Base-by-base conservation (phyloP, 2,888 invertebrate species). In the Rosalia funebris region DNA sequence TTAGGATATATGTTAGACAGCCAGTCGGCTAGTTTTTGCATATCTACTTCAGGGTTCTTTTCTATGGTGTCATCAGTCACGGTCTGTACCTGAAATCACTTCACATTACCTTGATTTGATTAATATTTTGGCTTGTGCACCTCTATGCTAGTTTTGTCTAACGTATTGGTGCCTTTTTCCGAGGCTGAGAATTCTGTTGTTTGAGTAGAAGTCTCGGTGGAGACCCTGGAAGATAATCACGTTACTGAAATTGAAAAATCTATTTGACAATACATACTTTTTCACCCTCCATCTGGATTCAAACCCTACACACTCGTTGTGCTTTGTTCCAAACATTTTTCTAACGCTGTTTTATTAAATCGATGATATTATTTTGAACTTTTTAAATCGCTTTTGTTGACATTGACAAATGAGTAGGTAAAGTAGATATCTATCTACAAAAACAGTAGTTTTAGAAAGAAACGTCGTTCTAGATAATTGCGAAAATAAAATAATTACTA, bases 271-370 rank as follows among this genome's bases (percentile, higher is more conserved):
- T 47, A 39, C 63, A 60, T 75, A 80, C 80, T 79, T 82, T 62
- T 81, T 82, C 4, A 77, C 70, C 58, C 78, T 80, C 76, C 81
- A 82, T 25, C 80, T 78, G 0, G 85, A 82, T 52, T 79, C 81
- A 73, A 84, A 85, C 47, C 84, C 85, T 14, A 83, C 78, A 54
- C 83, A 80, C 36, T 82, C 82, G 9, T 81, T 81, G 19, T 80
- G 81, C 69, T 80, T 82, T 54, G 82, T 79, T 34, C 78, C 78
- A 59, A 85, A 82, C 71, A 84, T 84, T 46, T 79, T 81, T 42
- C n/a, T 1, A 37, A 10, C 15, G 37, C 1, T 39, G 44, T 32
- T n/a, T n/a, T n/a, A n/a, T n/a, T n/a, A n/a, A n/a, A n/a, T n/a
- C n/a, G n/a, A n/a, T n/a, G n/a, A n/a, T n/a, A n/a, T 32, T 14